These are phyloP conservation scores for Rhea pennata DNA, from an alignment of 2,113 vertebrate species.

Conservation along the genomic window DNA sequence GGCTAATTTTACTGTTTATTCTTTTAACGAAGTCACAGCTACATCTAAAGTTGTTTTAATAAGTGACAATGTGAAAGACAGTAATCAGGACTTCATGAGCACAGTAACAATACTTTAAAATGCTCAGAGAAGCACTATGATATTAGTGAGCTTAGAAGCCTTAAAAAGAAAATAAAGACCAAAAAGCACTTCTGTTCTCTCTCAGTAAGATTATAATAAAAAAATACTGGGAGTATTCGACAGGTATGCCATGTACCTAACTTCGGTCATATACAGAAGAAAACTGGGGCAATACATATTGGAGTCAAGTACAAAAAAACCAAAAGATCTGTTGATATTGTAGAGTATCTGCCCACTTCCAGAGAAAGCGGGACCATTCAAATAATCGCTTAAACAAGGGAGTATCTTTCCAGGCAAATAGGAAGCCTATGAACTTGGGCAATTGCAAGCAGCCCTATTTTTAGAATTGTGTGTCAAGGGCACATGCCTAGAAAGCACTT, in stretches of 20 bases:
- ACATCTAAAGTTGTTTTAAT: background rate
- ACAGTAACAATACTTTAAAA: background rate
- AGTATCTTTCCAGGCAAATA: background rate
- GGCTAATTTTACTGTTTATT: background rate
- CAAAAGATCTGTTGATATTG: background rate
- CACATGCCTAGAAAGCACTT: conserved; percentile 59
- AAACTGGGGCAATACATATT: background rate
- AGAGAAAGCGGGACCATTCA: background rate
- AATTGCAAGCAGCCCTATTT: conserved; percentile 8
- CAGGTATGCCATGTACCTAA: background rate
- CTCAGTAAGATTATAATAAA: background rate
- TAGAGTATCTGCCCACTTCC: background rate
- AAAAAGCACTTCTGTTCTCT: background rate
- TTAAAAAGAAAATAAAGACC: background rate
- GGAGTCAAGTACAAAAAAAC: background rate
- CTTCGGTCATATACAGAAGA: background rate
- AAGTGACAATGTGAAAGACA: background rate
- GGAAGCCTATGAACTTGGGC: background rate
- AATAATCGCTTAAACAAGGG: background rate
- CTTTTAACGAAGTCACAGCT: background rate
- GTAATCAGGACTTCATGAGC: rapidly evolving
- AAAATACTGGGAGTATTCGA: background rate
- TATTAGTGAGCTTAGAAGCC: background rate
- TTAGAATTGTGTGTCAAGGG: conserved; percentile 45
- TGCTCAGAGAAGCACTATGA: background rate